These are phyloP conservation scores for Oligia strigilis DNA, from an alignment of 2,888 invertebrate genomes.

Conservation along the genomic window DNA sequence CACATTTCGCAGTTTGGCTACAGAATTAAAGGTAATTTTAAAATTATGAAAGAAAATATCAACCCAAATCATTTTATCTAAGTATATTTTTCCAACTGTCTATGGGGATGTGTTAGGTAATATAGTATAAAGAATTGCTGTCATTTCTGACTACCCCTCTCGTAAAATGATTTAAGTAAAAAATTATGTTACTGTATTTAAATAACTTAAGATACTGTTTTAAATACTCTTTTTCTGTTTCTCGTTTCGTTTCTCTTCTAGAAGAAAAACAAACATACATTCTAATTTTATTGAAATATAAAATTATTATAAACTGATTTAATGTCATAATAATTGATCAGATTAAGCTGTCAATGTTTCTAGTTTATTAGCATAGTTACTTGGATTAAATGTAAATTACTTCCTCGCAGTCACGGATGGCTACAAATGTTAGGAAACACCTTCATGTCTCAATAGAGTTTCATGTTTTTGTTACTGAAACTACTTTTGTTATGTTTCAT, in stretches of 20 bases:
- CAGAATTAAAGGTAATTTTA: constrained; percentile 94
- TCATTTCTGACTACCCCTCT: neutral
- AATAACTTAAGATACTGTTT: too few species aligned
- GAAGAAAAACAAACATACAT: too few species aligned
- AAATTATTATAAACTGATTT: neutral
- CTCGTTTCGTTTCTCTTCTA: too few species aligned
- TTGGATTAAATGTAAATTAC: constrained; percentile 13
- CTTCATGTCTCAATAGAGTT: constrained; percentile 51
- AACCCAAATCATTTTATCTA: neutral
- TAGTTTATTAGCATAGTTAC: neutral
- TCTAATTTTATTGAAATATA: too few species aligned
- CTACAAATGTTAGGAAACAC: constrained; percentile 54
- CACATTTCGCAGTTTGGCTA: constrained; percentile 96
- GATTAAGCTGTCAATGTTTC: neutral
- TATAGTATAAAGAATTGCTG: neutral
- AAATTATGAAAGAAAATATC: neutral
- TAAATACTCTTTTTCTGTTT: too few species aligned
- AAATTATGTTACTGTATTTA: too few species aligned
- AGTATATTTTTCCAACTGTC: neutral
- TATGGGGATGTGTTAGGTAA: too few species aligned
- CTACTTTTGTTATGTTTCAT: constrained; percentile 55
- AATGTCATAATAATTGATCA: neutral
- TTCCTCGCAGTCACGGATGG: constrained; percentile 48
- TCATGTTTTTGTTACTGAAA: constrained; percentile 50
- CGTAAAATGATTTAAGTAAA: neutral